A percentile compares a stretch with the other conserved stretches of the same genome.
Conservation (phyloP, 2,797 vertebrate species). For the Sylvilagus floridanus region DNA sequence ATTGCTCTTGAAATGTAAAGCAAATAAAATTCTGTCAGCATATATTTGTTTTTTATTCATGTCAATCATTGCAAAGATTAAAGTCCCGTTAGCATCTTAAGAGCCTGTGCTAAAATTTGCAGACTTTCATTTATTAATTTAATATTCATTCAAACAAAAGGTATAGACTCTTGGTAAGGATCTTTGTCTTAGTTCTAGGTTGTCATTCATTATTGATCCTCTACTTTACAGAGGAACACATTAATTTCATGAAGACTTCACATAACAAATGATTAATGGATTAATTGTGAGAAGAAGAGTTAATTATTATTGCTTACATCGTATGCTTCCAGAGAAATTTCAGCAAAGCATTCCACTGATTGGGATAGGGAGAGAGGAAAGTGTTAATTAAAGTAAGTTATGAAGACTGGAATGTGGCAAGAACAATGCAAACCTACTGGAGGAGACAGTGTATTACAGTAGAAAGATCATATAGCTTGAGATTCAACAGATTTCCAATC, state of each 20-base stretch:
- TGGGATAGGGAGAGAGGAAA: too few species aligned
- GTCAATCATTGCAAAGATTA: slow-evolving; percentile 40
- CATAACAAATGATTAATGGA: not conserved
- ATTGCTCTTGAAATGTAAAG: slow-evolving; percentile 65
- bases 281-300: not conserved
- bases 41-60: not conserved
- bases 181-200: slow-evolving; percentile 13
- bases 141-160: slow-evolving; percentile 7
- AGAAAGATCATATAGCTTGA: not conserved
- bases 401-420: not conserved
- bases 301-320: not conserved
- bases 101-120: slow-evolving; percentile 23
- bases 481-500: slow-evolving; percentile 15
- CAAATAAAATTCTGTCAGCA: slow-evolving; percentile 53
- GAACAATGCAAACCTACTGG: not conserved
- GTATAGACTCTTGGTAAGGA: not conserved
- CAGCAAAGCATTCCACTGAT: not conserved
- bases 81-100: slow-evolving; percentile 11
- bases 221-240: not conserved
- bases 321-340: not conserved
- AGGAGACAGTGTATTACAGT: not conserved
- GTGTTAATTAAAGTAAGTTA: not conserved
- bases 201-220: not conserved
- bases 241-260: not conserved
- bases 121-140: not conserved